Base-by-base conservation (phyloP, 2,888 invertebrate species). In the Cosmorhoe ocellata region DNA sequence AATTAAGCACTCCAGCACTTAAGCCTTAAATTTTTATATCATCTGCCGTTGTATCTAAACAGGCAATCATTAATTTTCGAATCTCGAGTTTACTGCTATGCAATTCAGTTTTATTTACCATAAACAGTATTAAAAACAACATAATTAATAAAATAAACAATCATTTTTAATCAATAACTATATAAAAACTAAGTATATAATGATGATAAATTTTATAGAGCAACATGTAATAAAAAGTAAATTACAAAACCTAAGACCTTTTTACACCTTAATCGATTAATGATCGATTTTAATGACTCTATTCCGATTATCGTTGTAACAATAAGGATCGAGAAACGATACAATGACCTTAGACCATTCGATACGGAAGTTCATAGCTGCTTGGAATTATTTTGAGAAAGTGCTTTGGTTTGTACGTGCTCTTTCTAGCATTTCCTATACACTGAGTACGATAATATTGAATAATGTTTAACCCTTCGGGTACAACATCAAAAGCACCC, bases 321-420 rank as follows among this genome's bases (percentile, higher is more conserved):
- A 48, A 44, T 44, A 31, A 31, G 27, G 32, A 31, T 43, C 36
- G 26, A 42, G 28, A 50, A 33, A 42, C 53, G 50, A 54, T 47
- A 38, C 59, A 59, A 47, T 45, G 54, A 54, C 51, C 59, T 48
- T 42, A 43, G 48, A 39, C 31, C 39, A 49, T 32, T 32, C 34
- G 14, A 46, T 31, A 30, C 51, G 46, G 44, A 48, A 51, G 37
- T 52, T 47, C 41, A 18, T 34, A 39, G 48, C 40, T 32, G 44
- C 28, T 18, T 6, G 24, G 45, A 40, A 49, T 54, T 59, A 56
- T 55, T 59, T 56, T 39, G 44, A 59, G 59, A 51, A 47, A 50
- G 36, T 40, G 41, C 45, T 37, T 41, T 33, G 37, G 51, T 46
- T 36, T 28, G 53, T 38, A 48, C 54, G 47, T 56, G 53, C 56